Evolutionary conservation across 92 coral and sea anemone species (phyloP).

Genomic region (Epizoanthus ramosus): DNA sequence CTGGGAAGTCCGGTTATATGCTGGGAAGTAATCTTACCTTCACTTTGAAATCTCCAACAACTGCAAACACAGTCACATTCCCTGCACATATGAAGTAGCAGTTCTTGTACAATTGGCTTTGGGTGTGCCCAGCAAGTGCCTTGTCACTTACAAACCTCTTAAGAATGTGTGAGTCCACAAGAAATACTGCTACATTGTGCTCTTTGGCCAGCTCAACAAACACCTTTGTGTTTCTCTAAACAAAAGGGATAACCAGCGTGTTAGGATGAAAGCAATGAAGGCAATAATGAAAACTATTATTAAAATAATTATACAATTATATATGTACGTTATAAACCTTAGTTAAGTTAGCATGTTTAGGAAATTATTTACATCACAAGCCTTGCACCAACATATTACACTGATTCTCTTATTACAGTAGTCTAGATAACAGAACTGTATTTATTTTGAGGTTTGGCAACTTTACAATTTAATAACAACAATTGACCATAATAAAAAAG

Average conservation of each 20-base stretch:
- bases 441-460: too few species aligned
- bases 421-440: too few species aligned
- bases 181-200: constrained; percentile 10
- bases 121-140: neutral
- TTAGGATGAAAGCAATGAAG: neutral
- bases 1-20: too few species aligned
- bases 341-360: too few species aligned
- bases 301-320: too few species aligned
- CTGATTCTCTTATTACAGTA: too few species aligned
- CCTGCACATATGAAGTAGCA: constrained; percentile 7
- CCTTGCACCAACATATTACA: too few species aligned
- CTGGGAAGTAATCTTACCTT: neutral
- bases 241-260: neutral
- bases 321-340: too few species aligned
- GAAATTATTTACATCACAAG: too few species aligned
- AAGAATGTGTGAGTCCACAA: constrained; percentile 6
- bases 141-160: neutral
- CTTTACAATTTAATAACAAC: too few species aligned
- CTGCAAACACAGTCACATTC: neutral
- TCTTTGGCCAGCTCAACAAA: constrained; percentile 28
- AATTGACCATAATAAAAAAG: too few species aligned
- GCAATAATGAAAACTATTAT: neutral
- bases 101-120: neutral
- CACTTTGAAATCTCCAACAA: neutral
- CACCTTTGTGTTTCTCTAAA: constrained; percentile 20